These are phyloP conservation scores for Calliphora vomitoria DNA, from an alignment of 2,888 invertebrate genomes.

Conservation along the genomic window DNA sequence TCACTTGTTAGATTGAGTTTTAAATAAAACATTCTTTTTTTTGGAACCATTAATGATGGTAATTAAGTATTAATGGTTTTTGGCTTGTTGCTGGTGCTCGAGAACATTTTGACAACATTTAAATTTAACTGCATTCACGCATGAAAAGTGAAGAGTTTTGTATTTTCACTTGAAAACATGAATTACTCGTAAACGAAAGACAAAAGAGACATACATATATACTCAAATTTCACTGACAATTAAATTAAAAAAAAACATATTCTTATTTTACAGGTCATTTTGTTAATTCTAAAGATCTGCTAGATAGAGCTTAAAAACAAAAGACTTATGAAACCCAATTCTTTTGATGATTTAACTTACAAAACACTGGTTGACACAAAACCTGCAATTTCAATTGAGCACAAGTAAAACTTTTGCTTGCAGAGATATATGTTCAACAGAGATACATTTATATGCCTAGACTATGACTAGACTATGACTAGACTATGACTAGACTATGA, in stretches of 20 bases:
- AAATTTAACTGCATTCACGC: not conserved
- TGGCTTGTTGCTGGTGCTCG: not conserved
- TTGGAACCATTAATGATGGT: constrained; percentile 25
- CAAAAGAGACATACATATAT: not conserved
- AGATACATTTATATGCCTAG: too few species aligned
- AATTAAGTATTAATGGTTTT: constrained; percentile 8
- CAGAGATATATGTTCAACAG: too few species aligned
- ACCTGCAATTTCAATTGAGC: too few species aligned
- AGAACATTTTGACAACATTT: constrained; percentile 1
- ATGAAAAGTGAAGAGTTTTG: not conserved
- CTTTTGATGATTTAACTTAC: not conserved
- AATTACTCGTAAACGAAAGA: not conserved
- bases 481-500: too few species aligned
- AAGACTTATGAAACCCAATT: not conserved
- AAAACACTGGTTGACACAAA: too few species aligned
- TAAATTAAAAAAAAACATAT: not conserved
- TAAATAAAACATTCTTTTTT: constrained; percentile 8
- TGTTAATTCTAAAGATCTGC: not conserved
- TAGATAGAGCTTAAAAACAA: not conserved
- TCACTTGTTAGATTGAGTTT: constrained; percentile 3
- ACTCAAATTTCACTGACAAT: not conserved
- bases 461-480: too few species aligned
- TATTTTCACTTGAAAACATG: not conserved
- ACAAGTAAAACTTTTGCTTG: too few species aligned
- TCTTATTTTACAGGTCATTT: not conserved